These are phyloP conservation scores for Malurus leucopterus DNA, from an alignment of 2,797 vertebrate species.

Conservation along the genomic window DNA sequence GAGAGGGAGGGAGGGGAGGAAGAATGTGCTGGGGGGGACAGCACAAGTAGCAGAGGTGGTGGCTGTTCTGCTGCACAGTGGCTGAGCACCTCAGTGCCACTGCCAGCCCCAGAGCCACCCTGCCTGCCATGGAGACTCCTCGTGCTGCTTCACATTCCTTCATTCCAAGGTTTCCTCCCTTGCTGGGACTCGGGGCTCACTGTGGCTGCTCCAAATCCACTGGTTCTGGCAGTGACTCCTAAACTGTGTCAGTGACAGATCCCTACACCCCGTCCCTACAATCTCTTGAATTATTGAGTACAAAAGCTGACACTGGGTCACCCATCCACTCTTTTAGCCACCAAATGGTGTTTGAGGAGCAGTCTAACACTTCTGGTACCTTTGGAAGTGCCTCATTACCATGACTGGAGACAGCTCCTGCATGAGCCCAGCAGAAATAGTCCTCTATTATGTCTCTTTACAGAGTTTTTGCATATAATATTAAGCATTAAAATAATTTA, in stretches of 20 bases:
- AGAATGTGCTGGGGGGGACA: neutral
- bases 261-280: neutral
- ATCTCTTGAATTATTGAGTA: neutral
- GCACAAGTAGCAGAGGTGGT: neutral
- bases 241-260: neutral
- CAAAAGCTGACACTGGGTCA: neutral
- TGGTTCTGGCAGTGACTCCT: neutral
- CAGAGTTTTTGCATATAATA: slow-evolving; percentile 35
- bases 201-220: neutral
- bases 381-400: slow-evolving; percentile 4
- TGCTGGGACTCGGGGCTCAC: fast-evolving
- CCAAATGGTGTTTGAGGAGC: neutral
- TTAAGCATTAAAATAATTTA: slow-evolving; percentile 44
- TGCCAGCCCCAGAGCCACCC: neutral
- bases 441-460: neutral
- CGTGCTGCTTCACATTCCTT: neutral
- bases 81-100: neutral
- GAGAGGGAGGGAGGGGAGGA: neutral
- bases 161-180: neutral
- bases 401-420: neutral
- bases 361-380: neutral
- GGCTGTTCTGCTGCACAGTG: neutral
- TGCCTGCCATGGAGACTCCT: neutral
- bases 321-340: neutral
- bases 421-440: neutral